Evolutionary conservation across 2,113 vertebrate genomes (phyloP), one percentile per base, ranked within the genome.

Genomic region (Rhinoderma darwinii): DNA sequence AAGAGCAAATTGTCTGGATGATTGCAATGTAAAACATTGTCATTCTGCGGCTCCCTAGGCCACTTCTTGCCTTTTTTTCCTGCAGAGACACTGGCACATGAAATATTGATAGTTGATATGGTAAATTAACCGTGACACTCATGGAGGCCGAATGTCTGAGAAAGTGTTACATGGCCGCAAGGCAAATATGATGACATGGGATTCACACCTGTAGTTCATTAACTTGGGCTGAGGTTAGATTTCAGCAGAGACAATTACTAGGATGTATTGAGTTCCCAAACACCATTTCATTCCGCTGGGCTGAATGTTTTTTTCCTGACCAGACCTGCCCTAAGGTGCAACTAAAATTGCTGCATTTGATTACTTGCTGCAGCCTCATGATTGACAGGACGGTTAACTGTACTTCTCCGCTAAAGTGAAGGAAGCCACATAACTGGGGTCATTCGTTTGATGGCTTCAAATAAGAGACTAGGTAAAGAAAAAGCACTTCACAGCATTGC

Each of bases 171-270:
- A 88, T 91, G 83, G 70, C 83, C 89, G 66, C 87, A 83, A 83
- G 75, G 83, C 87, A 89, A 91, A 91, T 89, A 88, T 87, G 86
- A 90, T 90, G 89, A 84, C 76, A 54, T 90, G 90, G 86, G 51
- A 83, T 86, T 91, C 84, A 87, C 37, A 83, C 30, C 0, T 88
- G 86, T 86, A 87, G 82, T 89, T 91, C 86, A 89, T 91, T 94
- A 88, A 72, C 90, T 89, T 91, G 79, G 87, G 89, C 39, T 12
- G 35, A 88, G 88, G 35, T 63, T 84, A 75, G 56, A 79, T 90
- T 93, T 93, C 90, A 89, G 47, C 84, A 81, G 90, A 90, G 88
- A 88, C 89, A 90, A 88, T 87, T 91, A 86, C 54, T 81, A 54
- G 75, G 85, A 89, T 50, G 47, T 73, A 72, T 74, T 87, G 88